Percentiles rank a stretch among this genome's conserved stretches.
phyloP scores from a whole-genome alignment of 2,113 vertebrate genomes.

The Conger conger region DNA sequence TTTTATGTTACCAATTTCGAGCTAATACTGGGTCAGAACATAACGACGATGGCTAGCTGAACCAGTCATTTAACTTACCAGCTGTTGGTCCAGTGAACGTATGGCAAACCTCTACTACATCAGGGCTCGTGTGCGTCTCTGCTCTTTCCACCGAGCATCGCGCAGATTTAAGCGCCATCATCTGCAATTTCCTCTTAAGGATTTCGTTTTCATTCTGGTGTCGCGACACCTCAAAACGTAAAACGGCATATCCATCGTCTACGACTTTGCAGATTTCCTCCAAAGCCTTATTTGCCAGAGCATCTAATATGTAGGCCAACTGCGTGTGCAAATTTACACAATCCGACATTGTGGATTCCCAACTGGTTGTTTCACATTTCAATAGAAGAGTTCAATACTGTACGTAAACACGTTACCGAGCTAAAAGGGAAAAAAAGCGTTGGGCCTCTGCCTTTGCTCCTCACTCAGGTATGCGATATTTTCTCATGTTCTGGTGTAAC shows the following conservation, averaged over 20 bases:
- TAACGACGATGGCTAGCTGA: neutral
- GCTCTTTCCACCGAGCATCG: conserved; percentile 19
- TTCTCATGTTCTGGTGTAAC: neutral
- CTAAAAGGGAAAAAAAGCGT: too few species aligned
- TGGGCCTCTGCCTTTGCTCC: too few species aligned
- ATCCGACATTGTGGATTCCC: conserved; percentile 54
- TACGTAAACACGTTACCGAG: too few species aligned
- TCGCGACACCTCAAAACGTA: conserved; percentile 60
- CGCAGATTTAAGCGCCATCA: conserved; percentile 38
- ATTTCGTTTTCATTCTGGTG: conserved; percentile 62
- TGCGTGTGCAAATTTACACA: conserved; percentile 63
- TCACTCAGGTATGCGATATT: neutral
- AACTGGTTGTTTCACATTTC: neutral
- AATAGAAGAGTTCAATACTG: neutral
- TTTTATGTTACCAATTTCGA: neutral
- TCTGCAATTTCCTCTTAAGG: conserved; percentile 55
- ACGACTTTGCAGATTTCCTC: conserved; percentile 65
- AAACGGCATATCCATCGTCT: conserved; percentile 63
- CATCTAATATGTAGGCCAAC: conserved; percentile 65
- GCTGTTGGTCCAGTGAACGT: neutral
- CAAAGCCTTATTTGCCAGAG: conserved; percentile 63
- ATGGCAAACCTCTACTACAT: neutral
- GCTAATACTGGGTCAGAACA: neutral
- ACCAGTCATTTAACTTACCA: neutral
- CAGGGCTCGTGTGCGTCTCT: neutral